phyloP scores from a whole-genome alignment of 2,797 vertebrate genomes.

The Acomys russatus region DNA sequence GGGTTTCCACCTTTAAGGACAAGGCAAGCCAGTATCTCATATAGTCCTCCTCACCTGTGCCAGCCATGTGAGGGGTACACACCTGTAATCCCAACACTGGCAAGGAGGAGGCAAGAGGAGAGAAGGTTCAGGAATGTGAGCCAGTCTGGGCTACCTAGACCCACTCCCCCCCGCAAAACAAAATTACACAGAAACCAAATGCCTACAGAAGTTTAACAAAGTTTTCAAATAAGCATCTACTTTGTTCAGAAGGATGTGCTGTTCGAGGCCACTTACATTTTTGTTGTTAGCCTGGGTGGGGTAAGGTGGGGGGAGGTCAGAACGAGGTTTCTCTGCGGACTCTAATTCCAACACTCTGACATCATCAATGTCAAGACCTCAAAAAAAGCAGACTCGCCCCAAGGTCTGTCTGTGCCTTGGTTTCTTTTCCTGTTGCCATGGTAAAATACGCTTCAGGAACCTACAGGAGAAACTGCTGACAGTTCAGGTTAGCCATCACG shows the following conservation, averaged over 20 bases:
- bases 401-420: not conserved
- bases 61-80: not conserved
- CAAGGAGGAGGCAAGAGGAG: not conserved
- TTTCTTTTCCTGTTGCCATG: not conserved
- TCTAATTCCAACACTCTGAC: not conserved
- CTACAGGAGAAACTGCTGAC: not conserved
- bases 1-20: not conserved
- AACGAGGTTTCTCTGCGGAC: not conserved
- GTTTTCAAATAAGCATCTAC: not conserved
- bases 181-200: not conserved
- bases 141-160: not conserved
- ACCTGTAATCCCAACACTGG: not conserved
- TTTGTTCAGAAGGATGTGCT: not conserved
- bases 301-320: not conserved
- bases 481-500: not conserved
- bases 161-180: not conserved
- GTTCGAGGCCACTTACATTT: not conserved
- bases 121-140: not conserved
- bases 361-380: not conserved
- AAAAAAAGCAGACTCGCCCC: slow-evolving; percentile 1
- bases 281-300: not conserved
- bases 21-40: not conserved
- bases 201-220: not conserved
- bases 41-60: not conserved
- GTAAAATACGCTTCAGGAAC: not conserved